A percentile compares a stretch with the other conserved stretches of the same genome.
Evolutionary conservation across 1,140 invertebrate species (phyloP).

Genomic region (Bombus breviceps): DNA sequence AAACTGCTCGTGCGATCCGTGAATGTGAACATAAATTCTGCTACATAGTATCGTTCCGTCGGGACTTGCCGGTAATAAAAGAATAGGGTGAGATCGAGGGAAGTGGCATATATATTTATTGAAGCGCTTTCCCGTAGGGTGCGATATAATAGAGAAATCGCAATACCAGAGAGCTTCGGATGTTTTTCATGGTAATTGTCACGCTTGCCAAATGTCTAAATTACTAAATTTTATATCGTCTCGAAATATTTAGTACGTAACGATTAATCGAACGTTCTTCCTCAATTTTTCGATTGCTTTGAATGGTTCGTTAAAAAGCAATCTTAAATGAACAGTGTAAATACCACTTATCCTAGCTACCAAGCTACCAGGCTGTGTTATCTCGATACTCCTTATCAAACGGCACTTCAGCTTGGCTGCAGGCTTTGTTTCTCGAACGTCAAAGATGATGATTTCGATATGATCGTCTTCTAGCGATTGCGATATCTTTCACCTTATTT

Average conservation of each 20-base stretch:
- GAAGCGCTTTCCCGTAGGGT: not conserved
- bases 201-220: not conserved
- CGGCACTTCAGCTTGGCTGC: not conserved
- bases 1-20: not conserved
- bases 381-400: conserved; percentile 27
- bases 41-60: not conserved
- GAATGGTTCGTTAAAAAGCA: not conserved
- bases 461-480: conserved; percentile 3
- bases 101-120: not conserved
- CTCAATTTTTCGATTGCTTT: not conserved
- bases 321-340: not conserved
- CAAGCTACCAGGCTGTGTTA: not conserved
- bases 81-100: not conserved
- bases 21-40: not conserved
- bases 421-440: conserved; percentile 22
- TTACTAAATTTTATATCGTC: not conserved
- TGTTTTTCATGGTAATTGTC: not conserved
- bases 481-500: not conserved
- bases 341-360: not conserved
- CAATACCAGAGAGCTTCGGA: not conserved
- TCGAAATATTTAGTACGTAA: not conserved
- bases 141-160: not conserved
- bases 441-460: conserved; percentile 29
- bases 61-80: not conserved
- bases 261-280: not conserved